Evolutionary conservation across 2,888 invertebrate species (phyloP), one percentile per base, ranked within the genome.

Genomic region (Cerastis rubricosa): DNA sequence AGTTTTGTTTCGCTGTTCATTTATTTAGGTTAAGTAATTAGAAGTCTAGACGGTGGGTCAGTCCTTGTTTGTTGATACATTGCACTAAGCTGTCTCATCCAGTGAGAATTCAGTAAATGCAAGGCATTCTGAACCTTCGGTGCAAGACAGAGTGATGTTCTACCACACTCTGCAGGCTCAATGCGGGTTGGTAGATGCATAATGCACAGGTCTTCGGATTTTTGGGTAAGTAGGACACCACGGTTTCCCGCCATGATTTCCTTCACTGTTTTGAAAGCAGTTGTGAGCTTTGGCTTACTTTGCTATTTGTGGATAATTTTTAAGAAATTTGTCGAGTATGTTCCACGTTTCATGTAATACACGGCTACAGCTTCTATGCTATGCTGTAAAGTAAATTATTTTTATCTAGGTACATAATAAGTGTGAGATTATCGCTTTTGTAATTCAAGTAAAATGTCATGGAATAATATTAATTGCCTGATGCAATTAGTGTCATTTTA

Each of bases 11-110:
- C 12, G 57, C 75, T 61, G 61, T 35, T 51, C 14, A 63, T 19
- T 49, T 1, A 80, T 69, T 76, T 63, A 81, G 80, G 82, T 81
- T 80, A 80, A 63, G 61, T 76, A 81, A 70, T 76, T 67, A 71
- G 35, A 67, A 43, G 82, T 49, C 82, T 71, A 67, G 71, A 71
- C 76, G 25, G 19, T 11, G 9, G 14, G 11, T 40, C 17, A 29
- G 19, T 57, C 8, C 40, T 25, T 63, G 61, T 63, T 49, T 65
- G 57, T 65, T 51, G 25, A 25, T 29, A 57, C 43, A 25, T 51
- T 72, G 57, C 72, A 43, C 35, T 78, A 35, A 65, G 22, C 43
- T 59, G 35, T 47, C 19, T 14, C 8, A 6, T 79, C 8, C 9
- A 49, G 6, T 43, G 2, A 43, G 45, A 45, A 35, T 54, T 54